Evolutionary conservation across 2,888 invertebrate species (phyloP).

Genomic region (Ypsolopha scabrella): DNA sequence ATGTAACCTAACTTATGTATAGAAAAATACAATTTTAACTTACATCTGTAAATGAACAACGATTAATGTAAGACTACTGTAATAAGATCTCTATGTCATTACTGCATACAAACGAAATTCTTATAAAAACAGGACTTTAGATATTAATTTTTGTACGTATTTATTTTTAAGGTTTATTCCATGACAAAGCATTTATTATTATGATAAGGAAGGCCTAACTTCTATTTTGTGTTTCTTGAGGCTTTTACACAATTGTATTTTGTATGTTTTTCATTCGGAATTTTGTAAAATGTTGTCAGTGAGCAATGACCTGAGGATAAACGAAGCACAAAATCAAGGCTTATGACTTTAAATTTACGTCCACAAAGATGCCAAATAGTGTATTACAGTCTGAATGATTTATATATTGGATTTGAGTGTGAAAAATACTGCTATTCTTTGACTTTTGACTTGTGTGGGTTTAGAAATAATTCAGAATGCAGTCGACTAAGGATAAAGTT

Average conservation of each 20-base stretch:
- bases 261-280: constrained; percentile 18
- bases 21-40: neutral
- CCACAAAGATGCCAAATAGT: constrained; percentile 67
- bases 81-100: constrained; percentile 8
- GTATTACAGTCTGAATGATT: constrained; percentile 40
- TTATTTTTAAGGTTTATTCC: constrained; percentile 50
- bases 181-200: constrained; percentile 60
- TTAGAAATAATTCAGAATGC: neutral
- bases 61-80: constrained; percentile 51
- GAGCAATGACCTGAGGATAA: neutral
- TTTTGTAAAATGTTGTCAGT: constrained; percentile 7
- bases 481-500: no score
- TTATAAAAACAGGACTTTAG: constrained; percentile 10
- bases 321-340: constrained; percentile 6
- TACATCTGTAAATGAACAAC: constrained; percentile 49
- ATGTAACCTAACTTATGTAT: neutral
- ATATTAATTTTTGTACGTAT: constrained; percentile 37
- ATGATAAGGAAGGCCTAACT: constrained; percentile 59
- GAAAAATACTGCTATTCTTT: constrained; percentile 19
- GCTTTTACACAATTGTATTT: constrained; percentile 26
- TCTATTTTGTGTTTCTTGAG: constrained; percentile 32
- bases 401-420: constrained; percentile 20
- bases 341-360: constrained; percentile 49
- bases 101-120: constrained; percentile 2
- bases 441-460: neutral